A percentile compares a stretch with the other conserved stretches of the same genome.
Evolutionary conservation across 1,140 invertebrate species (phyloP).

Genomic region (Aphidius gifuensis): DNA sequence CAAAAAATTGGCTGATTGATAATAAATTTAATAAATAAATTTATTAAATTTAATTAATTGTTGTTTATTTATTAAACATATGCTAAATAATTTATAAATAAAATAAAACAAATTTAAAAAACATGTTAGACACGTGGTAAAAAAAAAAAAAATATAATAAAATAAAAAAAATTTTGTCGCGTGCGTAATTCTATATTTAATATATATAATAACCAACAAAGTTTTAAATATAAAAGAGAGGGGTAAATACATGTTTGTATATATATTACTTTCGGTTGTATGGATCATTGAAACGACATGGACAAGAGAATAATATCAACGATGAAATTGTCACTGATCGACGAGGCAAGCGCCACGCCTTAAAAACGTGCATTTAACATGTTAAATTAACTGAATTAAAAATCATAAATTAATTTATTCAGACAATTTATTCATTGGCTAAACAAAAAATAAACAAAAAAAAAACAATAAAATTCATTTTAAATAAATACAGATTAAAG

Average conservation of each 20-base stretch:
- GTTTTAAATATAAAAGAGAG: neutral
- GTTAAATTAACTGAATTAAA: too few relatives aligned
- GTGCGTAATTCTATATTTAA: constrained; percentile 41
- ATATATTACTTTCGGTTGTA: constrained; percentile 8
- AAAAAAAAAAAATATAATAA: constrained; percentile 20
- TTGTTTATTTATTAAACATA: too few relatives aligned
- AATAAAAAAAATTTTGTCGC: constrained; percentile 19
- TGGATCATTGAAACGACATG: constrained; percentile 20
- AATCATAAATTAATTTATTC: too few relatives aligned
- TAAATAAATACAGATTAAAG: too few relatives aligned
- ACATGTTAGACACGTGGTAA: constrained; percentile 43
- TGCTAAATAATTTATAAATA: too few relatives aligned
- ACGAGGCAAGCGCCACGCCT: neutral
- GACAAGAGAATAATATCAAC: neutral
- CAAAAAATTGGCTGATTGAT: too few relatives aligned
- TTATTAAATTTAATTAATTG: too few relatives aligned
- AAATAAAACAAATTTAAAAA: constrained; percentile 16
- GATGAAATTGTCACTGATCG: constrained; percentile 7
- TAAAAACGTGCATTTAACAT: neutral
- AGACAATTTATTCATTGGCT: too few relatives aligned
- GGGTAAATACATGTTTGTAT: neutral
- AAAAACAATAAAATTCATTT: too few relatives aligned
- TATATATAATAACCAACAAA: neutral
- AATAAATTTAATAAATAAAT: too few relatives aligned
- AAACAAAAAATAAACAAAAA: too few relatives aligned